Percentiles rank a stretch among this genome's conserved stretches.
Conservation (phyloP, 2,888 invertebrate species). For the Cybosia mesomella region DNA sequence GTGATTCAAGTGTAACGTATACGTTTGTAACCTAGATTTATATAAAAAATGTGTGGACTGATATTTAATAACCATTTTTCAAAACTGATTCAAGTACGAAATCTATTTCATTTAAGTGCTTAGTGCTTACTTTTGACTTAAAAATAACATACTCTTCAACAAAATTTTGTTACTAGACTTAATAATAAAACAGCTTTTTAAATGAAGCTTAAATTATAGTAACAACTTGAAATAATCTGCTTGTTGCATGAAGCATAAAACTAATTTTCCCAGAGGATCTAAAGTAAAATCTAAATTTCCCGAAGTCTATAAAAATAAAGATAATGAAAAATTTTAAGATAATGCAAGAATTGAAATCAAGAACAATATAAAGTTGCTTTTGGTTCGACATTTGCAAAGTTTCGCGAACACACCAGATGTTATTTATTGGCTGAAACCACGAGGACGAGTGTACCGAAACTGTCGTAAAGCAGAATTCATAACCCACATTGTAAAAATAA, state of each 20-base stretch:
- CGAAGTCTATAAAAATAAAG: constrained; percentile 23
- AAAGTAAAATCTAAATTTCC: constrained; percentile 23
- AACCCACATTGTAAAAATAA: constrained; percentile 54
- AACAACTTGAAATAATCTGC: not conserved
- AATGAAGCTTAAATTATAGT: not conserved
- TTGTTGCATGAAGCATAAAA: not conserved
- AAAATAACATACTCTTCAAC: not conserved
- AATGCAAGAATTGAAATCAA: constrained; percentile 35
- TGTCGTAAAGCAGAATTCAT: constrained; percentile 59
- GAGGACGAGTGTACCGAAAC: constrained; percentile 46
- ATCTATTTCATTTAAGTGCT: not conserved
- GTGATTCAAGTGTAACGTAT: too few species aligned
- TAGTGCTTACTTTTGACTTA: not conserved
- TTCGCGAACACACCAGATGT: constrained; percentile 53
- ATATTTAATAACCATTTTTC: too few species aligned
- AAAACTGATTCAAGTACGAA: too few species aligned
- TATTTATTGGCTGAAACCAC: constrained; percentile 56
- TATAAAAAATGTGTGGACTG: too few species aligned
- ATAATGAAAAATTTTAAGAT: constrained; percentile 34
- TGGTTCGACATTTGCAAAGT: constrained; percentile 45
- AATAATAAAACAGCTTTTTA: not conserved
- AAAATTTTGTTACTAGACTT: not conserved
- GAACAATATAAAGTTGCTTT: constrained; percentile 45
- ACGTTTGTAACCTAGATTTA: too few species aligned
- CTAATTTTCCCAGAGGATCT: not conserved